These are phyloP conservation scores for Osmerus eperlanus DNA, from an alignment of 2,113 vertebrate genomes.

Conservation along the genomic window DNA sequence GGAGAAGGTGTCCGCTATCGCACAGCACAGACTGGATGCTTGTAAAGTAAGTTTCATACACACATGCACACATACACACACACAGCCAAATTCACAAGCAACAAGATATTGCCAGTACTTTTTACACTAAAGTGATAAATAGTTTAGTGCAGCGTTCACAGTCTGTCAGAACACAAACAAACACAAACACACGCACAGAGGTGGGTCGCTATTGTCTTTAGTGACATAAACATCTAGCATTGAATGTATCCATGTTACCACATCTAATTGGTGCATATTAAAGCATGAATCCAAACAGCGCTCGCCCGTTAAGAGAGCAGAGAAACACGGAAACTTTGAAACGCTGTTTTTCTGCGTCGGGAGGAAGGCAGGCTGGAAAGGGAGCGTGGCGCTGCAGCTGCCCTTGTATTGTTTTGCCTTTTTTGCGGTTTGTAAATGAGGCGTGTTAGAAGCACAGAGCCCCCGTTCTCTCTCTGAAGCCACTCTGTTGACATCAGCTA, in stretches of 20 bases:
- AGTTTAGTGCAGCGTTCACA: constrained; percentile 34
- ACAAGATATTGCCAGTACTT: neutral
- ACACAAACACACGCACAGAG: constrained; percentile 12
- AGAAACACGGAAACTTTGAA: constrained; percentile 49
- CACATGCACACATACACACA: constrained; percentile 5
- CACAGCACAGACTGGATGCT: constrained; percentile 81
- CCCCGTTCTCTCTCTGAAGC: constrained; percentile 62
- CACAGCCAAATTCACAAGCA: constrained; percentile 1
- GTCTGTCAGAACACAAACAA: constrained; percentile 27
- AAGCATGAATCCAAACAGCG: constrained; percentile 23
- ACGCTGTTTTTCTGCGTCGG: constrained; percentile 50
- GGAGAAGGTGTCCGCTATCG: constrained; percentile 82
- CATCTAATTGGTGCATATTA: constrained; percentile 63
- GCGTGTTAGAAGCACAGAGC: constrained; percentile 53
- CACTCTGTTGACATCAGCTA: constrained; percentile 76
- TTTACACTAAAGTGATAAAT: constrained; percentile 37
- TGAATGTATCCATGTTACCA: constrained; percentile 39
- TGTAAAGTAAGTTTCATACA: constrained; percentile 71
- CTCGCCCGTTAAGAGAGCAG: neutral
- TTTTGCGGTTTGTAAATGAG: constrained; percentile 73
- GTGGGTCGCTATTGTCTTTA: constrained; percentile 28
- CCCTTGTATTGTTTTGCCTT: constrained; percentile 61
- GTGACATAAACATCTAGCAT: constrained; percentile 35
- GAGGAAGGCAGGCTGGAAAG: constrained; percentile 23
- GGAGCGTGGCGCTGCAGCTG: constrained; percentile 40